Evolutionary conservation across 2,888 invertebrate genomes (phyloP).

Genomic region (Mesoligia furuncula): DNA sequence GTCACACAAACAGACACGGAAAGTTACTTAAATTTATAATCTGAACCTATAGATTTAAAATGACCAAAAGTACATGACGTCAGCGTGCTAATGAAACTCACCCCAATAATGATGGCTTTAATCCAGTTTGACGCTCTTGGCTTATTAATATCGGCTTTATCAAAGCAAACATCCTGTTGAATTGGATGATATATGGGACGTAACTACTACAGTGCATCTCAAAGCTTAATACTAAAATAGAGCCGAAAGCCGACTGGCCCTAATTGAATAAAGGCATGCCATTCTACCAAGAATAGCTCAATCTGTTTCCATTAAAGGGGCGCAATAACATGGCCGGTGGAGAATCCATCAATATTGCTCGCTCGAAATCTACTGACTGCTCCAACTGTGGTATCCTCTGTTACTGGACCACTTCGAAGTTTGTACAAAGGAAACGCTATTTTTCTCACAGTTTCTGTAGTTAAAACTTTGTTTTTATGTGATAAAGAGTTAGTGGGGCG

Average conservation of each 20-base stretch:
- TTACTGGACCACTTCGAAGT: conserved; percentile 45
- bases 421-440: conserved; percentile 45
- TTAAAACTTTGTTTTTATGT: conserved; percentile 54
- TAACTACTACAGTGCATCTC: conserved; percentile 29
- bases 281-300: conserved; percentile 65
- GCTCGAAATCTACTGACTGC: conserved; percentile 58
- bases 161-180: conserved; percentile 33
- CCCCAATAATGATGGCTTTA: neutral
- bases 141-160: conserved; percentile 22
- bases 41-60: neutral
- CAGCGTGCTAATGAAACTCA: neutral
- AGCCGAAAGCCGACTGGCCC: conserved; percentile 53
- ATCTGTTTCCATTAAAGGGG: conserved; percentile 70
- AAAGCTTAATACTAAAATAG: conserved; percentile 63
- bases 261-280: conserved; percentile 66
- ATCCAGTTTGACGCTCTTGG: neutral
- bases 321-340: conserved; percentile 64
- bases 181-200: conserved; percentile 31
- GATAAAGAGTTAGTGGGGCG: conserved; percentile 38
- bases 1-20: too few species aligned
- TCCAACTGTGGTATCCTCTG: conserved; percentile 54
- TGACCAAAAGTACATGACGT: neutral
- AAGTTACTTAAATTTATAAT: neutral
- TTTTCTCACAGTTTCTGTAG: conserved; percentile 50
- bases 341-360: conserved; percentile 70